phyloP scores from a whole-genome alignment of 2,113 vertebrate genomes.

The Meleagris gallopavo region DNA sequence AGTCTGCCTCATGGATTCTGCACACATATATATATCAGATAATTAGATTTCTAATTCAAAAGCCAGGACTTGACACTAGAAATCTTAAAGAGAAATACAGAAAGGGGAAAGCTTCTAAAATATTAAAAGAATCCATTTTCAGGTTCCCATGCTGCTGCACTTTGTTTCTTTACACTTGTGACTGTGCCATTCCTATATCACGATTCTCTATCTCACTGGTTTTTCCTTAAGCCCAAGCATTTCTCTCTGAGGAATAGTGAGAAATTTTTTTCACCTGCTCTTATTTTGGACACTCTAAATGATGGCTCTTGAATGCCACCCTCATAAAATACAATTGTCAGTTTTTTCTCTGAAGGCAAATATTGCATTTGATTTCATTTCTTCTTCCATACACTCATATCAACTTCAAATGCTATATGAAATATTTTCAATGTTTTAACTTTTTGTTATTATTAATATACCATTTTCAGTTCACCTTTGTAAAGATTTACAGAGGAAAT shows the following conservation, averaged over 20 bases:
- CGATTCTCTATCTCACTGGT: background rate
- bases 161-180: background rate
- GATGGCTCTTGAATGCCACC: background rate
- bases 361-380: background rate
- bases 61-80: background rate
- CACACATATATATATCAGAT: background rate
- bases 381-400: background rate
- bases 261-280: background rate
- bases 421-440: background rate
- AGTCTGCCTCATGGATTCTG: background rate
- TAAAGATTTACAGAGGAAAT: background rate
- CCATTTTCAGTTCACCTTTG: background rate
- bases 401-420: background rate
- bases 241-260: background rate
- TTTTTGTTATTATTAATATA: background rate
- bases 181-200: background rate
- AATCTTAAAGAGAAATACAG: background rate
- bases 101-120: background rate
- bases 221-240: background rate
- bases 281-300: background rate
- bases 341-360: background rate
- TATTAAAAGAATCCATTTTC: background rate
- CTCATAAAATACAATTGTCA: background rate
- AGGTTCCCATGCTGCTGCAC: background rate
- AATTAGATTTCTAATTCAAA: conserved; percentile 5